Conservation (phyloP, 2,888 invertebrate species). For the Pediacus dermestoides region DNA sequence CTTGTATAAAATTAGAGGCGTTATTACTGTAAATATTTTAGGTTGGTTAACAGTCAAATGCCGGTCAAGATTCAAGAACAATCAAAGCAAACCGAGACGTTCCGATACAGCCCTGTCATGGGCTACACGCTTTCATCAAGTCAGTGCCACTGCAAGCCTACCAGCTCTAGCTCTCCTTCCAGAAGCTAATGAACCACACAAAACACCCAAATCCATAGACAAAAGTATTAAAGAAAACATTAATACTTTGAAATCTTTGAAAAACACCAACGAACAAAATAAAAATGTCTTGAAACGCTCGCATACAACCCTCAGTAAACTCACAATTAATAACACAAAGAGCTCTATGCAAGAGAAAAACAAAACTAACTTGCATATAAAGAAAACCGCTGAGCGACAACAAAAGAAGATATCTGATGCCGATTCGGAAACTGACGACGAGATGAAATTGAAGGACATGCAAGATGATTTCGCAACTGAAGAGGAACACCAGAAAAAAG, state of each 20-base stretch:
- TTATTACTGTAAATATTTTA: too few relatives aligned
- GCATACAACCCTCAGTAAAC: constrained; percentile 44
- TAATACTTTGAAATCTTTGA: constrained; percentile 42
- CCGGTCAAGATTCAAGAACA: constrained; percentile 57
- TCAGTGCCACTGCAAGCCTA: constrained; percentile 77
- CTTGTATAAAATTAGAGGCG: too few relatives aligned
- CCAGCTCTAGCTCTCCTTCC: constrained; percentile 63
- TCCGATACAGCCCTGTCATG: constrained; percentile 53
- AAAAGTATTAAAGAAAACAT: constrained; percentile 46
- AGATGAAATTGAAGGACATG: constrained; percentile 47
- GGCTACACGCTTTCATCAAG: constrained; percentile 75
- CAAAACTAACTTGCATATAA: constrained; percentile 36
- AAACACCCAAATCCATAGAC: constrained; percentile 38
- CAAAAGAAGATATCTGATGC: constrained; percentile 50
- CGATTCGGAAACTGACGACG: constrained; percentile 60
- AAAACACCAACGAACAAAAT: constrained; percentile 26
- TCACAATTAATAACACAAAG: constrained; percentile 27
- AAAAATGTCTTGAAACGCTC: constrained; percentile 38
- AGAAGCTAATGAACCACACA: constrained; percentile 34
- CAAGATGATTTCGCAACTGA: constrained; percentile 43
- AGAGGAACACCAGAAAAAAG: constrained; percentile 68
- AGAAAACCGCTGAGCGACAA: constrained; percentile 27
- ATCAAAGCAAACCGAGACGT: constrained; percentile 49
- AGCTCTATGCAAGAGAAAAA: constrained; percentile 33
- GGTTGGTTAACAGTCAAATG: constrained; percentile 90